Evolutionary conservation across 1,140 invertebrate genomes (phyloP).

Genomic region (Hydropsyche tenuis): DNA sequence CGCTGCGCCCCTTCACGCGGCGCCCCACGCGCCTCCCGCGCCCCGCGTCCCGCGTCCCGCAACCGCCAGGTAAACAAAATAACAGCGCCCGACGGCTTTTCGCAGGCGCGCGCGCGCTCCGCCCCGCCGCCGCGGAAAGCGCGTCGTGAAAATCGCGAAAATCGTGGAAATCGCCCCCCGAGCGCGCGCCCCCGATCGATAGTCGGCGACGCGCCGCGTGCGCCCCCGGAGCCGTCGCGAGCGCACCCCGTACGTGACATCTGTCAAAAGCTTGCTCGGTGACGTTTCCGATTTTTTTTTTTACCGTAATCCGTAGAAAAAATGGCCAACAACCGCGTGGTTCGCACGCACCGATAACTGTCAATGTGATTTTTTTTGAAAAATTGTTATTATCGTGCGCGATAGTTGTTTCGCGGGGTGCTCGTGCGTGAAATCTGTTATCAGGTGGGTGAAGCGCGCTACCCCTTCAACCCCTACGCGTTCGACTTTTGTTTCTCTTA

Average conservation of each 20-base stretch:
- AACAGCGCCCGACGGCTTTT: conserved; percentile 5
- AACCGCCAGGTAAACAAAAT: conserved; percentile 17
- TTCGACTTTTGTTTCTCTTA: no score
- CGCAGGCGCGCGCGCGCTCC: background rate
- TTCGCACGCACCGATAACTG: no score
- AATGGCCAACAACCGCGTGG: no score
- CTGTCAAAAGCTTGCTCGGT: conserved; percentile 5
- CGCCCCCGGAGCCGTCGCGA: no score
- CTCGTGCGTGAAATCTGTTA: no score
- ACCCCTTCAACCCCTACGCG: no score
- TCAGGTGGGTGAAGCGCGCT: no score
- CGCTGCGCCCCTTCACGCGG: background rate
- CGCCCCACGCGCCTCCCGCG: background rate
- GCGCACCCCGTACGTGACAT: background rate
- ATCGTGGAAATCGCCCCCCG: background rate
- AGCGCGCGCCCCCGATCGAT: background rate
- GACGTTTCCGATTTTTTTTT: background rate
- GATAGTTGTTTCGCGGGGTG: no score
- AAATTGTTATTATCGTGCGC: no score
- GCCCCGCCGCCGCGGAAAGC: background rate
- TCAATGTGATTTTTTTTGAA: no score
- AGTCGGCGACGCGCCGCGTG: background rate
- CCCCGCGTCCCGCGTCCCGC: background rate
- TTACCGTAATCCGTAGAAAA: no score
- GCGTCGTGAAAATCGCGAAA: background rate